phyloP scores from a whole-genome alignment of 2,888 invertebrate species.

The Drosophila meridionalis region DNA sequence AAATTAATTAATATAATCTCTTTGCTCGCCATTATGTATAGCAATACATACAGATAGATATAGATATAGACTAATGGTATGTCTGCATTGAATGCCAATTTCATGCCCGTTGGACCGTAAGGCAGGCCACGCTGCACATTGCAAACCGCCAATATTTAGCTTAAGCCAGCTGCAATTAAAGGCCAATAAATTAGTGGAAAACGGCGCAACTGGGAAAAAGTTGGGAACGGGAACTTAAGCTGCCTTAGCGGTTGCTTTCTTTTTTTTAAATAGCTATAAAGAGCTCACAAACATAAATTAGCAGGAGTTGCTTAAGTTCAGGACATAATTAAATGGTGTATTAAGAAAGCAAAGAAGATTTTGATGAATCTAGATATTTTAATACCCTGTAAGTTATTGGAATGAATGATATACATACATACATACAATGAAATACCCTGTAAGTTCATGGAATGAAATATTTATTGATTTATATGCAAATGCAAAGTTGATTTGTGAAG shows the following conservation, averaged over 20 bases:
- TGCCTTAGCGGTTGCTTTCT: conserved; percentile 19
- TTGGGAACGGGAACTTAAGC: conserved; percentile 6
- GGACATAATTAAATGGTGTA: background rate
- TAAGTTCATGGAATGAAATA: background rate
- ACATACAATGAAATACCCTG: too few relatives aligned
- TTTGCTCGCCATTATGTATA: conserved; percentile 20
- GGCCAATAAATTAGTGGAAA: conserved; percentile 53
- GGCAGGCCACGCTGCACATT: conserved; percentile 31
- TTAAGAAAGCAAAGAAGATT: background rate
- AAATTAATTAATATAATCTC: conserved; percentile 76
- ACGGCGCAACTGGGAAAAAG: conserved; percentile 11
- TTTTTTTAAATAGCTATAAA: conserved; percentile 9
- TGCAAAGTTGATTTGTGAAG: too few relatives aligned
- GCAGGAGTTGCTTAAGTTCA: background rate
- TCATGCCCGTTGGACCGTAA: conserved; percentile 42
- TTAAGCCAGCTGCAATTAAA: conserved; percentile 63
- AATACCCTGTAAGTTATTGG: background rate
- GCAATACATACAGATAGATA: background rate
- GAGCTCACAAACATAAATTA: conserved; percentile 11
- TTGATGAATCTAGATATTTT: background rate
- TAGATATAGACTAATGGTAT: conserved; percentile 24
- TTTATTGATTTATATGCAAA: background rate
- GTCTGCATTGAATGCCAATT: conserved; percentile 48
- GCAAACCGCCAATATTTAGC: conserved; percentile 58
- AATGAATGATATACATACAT: too few relatives aligned